Evolutionary conservation across 1,140 invertebrate genomes (phyloP), one percentile per base, ranked within the genome.

Genomic region (Lepidotrigona ventralis): DNA sequence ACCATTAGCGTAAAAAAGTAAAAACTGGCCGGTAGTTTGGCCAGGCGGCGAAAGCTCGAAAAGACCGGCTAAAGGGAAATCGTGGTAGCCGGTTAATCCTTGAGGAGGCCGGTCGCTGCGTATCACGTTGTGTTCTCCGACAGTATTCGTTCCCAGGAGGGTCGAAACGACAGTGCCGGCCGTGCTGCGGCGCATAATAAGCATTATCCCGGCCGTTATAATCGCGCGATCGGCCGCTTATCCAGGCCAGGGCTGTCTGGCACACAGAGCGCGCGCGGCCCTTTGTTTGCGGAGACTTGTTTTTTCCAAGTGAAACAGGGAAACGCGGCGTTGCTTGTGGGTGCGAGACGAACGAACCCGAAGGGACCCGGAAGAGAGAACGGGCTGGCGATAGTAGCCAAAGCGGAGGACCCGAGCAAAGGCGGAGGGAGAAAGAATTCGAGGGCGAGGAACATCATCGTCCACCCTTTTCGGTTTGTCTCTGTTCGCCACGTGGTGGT

Each of bases 231-330:
- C 81, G 87, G 85, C 64, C 79, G 86, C 87, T 88, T 86, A 89
- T 86, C 87, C 80, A 84, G 85, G 82, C 81, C 85, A 88, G 88
- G 75, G 63, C 88, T 88, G 87, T 80, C 85, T 77, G 86, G 72
- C 86, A 70, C 84, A 69, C 39, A 46, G 39, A 46, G 39, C 39
- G 39, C 39, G 76, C 76, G 60, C 68, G 75, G 84, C 88, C 88
- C 88, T 91, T 92, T 92, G 91, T 91, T 91, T 91, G 89, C 88
- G 85, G 86, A 90, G 88, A 90, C 89, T 90, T 86, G 90, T 86
- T 87, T 90, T 90, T 90, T 84, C 86, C 83, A 79, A 81, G 73
- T 80, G 77, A 79, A 68, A 51, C 79, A 74, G 75, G 60, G 80
- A 83, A 70, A 60, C 51, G 39, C 39, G 33, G 29, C 64, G 19